Conservation (phyloP, 2,888 invertebrate species). For the Drepanosiphum platanoidis region DNA sequence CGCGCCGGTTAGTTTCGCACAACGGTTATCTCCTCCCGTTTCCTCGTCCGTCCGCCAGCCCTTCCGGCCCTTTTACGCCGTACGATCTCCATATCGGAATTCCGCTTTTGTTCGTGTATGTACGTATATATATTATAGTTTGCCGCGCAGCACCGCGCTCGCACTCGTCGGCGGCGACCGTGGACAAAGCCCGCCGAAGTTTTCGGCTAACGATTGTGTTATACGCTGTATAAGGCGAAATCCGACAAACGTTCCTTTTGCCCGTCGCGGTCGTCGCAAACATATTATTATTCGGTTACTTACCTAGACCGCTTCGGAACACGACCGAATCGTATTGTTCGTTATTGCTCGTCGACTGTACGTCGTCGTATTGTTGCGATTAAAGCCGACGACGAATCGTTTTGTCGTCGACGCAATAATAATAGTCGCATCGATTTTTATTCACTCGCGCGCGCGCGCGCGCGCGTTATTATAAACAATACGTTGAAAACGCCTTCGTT, state of each 20-base stretch:
- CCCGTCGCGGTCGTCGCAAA: not conserved
- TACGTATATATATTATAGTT: too few species aligned
- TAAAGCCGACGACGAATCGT: too few species aligned
- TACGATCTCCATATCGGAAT: conserved; percentile 26
- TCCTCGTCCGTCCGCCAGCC: not conserved
- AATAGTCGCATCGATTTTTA: too few species aligned
- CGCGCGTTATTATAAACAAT: too few species aligned
- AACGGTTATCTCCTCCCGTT: conserved; percentile 36
- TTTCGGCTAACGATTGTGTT: conserved; percentile 55
- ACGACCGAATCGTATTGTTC: too few species aligned
- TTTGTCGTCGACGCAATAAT: too few species aligned
- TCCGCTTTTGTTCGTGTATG: conserved; percentile 52
- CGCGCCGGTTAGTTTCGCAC: conserved; percentile 32
- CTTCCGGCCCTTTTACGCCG: not conserved
- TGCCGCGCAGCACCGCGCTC: conserved; percentile 10
- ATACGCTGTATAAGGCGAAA: conserved; percentile 16
- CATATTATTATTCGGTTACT: too few species aligned
- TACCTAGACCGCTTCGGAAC: too few species aligned
- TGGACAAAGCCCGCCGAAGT: conserved; percentile 52
- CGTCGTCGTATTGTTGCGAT: too few species aligned
- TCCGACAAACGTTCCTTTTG: conserved; percentile 48
- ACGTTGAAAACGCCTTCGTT: too few species aligned
- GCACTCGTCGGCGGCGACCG: conserved; percentile 6
- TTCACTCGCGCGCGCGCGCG: too few species aligned
- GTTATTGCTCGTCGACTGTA: too few species aligned